A percentile compares a stretch with the other conserved stretches of the same genome.
phyloP scores from a whole-genome alignment of 2,888 invertebrate species.

The Drosophila dives region DNA sequence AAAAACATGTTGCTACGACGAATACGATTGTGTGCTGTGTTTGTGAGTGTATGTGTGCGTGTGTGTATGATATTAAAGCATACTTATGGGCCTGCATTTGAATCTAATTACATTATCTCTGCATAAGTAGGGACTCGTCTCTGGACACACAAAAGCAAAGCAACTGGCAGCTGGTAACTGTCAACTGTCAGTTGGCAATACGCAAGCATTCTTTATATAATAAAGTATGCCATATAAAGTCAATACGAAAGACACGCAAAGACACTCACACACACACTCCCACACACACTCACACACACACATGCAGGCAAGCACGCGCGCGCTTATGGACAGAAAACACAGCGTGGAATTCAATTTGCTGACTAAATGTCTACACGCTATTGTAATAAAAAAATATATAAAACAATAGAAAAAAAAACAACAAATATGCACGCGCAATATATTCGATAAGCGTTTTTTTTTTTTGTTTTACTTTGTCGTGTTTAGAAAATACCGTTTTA shows the following conservation, averaged over 20 bases:
- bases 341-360: slow-evolving; percentile 42
- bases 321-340: slow-evolving; percentile 36
- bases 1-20: slow-evolving; percentile 72
- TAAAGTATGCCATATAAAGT: slow-evolving; percentile 55
- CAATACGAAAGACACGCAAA: slow-evolving; percentile 40
- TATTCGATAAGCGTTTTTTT: neutral
- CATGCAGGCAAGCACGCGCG: slow-evolving; percentile 45
- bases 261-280: slow-evolving; percentile 28
- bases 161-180: slow-evolving; percentile 39
- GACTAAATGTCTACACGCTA: slow-evolving; percentile 33
- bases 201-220: slow-evolving; percentile 66
- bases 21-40: slow-evolving; percentile 1
- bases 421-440: slow-evolving; percentile 16
- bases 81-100: slow-evolving; percentile 62
- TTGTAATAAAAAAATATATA: slow-evolving; percentile 11
- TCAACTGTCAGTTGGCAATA: slow-evolving; percentile 48
- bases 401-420: slow-evolving; percentile 3
- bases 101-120: slow-evolving; percentile 59
- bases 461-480: slow-evolving; percentile 29
- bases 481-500: slow-evolving; percentile 37
- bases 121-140: slow-evolving; percentile 25
- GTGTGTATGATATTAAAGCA: slow-evolving; percentile 56
- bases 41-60: slow-evolving; percentile 10
- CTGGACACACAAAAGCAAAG: slow-evolving; percentile 37
- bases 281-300: neutral